A percentile compares a stretch with the other conserved stretches of the same genome.
Conservation (phyloP, 92 coral and sea anemone species). For the Palythoa caribaeorum region DNA sequence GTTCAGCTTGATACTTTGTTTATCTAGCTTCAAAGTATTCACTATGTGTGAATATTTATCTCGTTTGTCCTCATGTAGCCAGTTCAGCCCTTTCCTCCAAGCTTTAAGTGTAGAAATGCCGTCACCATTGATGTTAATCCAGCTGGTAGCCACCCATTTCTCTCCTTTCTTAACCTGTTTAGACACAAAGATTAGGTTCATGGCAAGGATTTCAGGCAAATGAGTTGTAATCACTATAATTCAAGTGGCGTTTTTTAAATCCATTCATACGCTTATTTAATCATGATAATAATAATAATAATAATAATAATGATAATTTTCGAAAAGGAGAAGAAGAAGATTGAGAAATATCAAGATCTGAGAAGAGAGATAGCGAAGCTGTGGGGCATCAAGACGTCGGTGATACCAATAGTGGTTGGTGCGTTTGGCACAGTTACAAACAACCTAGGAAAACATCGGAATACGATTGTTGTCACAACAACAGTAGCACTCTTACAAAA, state of each 20-base stretch:
- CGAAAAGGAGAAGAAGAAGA: no score
- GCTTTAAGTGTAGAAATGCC: slow-evolving; percentile 74
- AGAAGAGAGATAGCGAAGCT: no score
- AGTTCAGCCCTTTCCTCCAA: slow-evolving; percentile 78
- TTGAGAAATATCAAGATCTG: no score
- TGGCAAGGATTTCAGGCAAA: neutral
- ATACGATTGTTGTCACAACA: no score
- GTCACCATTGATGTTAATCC: slow-evolving; percentile 85
- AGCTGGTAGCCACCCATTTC: slow-evolving; percentile 84
- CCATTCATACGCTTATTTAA: no score
- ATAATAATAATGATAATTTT: no score
- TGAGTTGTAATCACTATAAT: neutral
- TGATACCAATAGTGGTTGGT: no score
- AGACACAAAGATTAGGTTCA: neutral
- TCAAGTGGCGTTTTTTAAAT: neutral
- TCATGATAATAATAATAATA: no score
- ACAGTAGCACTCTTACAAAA: no score
- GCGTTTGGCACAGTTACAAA: no score
- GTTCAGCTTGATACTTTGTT: slow-evolving; percentile 38
- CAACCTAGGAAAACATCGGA: no score
- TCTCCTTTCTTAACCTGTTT: slow-evolving; percentile 68
- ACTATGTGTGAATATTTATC: slow-evolving; percentile 51
- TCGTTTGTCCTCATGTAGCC: slow-evolving; percentile 58
- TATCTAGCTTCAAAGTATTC: slow-evolving; percentile 49
- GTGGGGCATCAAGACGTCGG: no score